A percentile compares a stretch with the other conserved stretches of the same genome.
Conservation (phyloP, 2,113 vertebrate genomes). For the Rafetus swinhoei region DNA sequence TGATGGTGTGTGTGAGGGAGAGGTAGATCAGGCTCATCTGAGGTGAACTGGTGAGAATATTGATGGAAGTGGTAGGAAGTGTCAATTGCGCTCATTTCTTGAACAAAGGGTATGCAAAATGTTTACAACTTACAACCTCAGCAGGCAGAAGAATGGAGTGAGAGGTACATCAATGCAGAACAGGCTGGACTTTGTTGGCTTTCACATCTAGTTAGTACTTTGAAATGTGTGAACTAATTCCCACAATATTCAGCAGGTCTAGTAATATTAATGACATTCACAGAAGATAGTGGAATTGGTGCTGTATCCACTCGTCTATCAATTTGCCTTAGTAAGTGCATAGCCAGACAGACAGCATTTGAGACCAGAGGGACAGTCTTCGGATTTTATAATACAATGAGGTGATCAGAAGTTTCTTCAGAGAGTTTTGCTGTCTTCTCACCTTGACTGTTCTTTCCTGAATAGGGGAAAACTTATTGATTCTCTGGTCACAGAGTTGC, state of each 20-base stretch:
- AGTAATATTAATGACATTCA: neutral
- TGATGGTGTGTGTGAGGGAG: neutral
- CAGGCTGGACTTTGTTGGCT: neutral
- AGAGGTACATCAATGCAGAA: neutral
- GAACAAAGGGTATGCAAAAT: conserved; percentile 8
- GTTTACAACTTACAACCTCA: neutral
- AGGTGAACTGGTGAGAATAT: neutral
- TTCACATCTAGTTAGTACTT: neutral
- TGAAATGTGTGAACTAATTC: neutral
- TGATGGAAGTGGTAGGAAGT: neutral
- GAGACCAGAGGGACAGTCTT: too few species aligned
- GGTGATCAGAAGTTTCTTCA: too few species aligned
- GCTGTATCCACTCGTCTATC: neutral
- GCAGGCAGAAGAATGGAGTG: neutral
- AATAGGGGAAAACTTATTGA: too few species aligned
- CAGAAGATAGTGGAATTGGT: neutral
- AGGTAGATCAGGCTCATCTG: neutral
- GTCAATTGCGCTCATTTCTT: conserved; percentile 9
- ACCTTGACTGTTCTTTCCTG: neutral
- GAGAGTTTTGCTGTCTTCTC: neutral
- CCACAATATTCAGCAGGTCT: neutral
- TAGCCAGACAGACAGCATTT: too few species aligned
- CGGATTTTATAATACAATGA: too few species aligned
- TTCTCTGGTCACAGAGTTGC: neutral
- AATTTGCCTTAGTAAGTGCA: neutral